phyloP scores from a whole-genome alignment of 2,113 vertebrate genomes.

The Anser brachyrhynchus region DNA sequence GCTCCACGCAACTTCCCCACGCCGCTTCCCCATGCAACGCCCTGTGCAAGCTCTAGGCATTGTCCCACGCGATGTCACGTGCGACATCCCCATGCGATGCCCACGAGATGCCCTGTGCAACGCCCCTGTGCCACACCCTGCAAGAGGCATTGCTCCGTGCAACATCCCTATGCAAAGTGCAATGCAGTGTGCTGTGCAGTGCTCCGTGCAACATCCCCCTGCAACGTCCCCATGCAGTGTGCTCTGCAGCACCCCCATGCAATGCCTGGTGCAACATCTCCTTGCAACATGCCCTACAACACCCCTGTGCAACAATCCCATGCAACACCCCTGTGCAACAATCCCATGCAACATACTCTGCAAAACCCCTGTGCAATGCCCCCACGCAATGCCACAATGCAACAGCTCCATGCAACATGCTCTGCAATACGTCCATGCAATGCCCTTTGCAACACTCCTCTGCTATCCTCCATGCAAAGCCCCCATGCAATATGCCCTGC shows the following conservation, averaged over 20 bases:
- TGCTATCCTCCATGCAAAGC: background rate
- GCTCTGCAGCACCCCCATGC: rapidly evolving
- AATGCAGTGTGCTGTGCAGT: too few species aligned
- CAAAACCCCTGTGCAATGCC: background rate
- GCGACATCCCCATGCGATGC: too few species aligned
- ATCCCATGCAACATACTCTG: background rate
- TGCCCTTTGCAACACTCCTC: background rate
- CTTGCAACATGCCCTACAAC: too few species aligned
- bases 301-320: rapidly evolving
- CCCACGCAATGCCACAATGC: background rate
- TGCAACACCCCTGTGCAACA: background rate
- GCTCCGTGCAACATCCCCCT: rapidly evolving
- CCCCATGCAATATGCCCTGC: background rate
- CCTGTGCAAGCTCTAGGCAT: background rate
- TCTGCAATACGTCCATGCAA: background rate
- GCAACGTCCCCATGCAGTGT: rapidly evolving
- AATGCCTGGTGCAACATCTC: too few species aligned
- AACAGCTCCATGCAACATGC: background rate
- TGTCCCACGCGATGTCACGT: background rate
- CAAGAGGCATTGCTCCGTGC: background rate
- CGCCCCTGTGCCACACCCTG: background rate
- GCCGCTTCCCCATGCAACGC: background rate
- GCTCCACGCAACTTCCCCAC: background rate
- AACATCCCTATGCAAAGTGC: background rate
- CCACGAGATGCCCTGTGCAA: background rate